phyloP scores from a whole-genome alignment of 2,797 vertebrate species.

The Lacerta viridis region DNA sequence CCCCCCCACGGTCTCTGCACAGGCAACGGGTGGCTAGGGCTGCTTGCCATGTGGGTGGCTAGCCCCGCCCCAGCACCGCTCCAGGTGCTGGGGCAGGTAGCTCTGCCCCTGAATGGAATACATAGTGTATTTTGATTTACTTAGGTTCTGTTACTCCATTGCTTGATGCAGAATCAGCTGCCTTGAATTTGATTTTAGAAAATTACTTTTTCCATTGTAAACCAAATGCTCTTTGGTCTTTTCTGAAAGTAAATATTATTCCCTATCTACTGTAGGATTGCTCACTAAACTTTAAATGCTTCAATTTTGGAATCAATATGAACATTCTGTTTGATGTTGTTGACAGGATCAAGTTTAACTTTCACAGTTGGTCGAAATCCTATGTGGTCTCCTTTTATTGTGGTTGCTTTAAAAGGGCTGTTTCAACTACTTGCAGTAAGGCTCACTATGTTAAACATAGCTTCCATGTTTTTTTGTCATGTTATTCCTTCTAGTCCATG shows the following conservation, averaged over 20 bases:
- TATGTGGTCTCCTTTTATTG: not conserved
- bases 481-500: not conserved
- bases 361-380: not conserved
- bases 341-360: not conserved
- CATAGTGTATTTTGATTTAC: not conserved
- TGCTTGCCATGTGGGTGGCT: too few relatives aligned
- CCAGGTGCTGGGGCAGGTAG: too few relatives aligned
- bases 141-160: not conserved
- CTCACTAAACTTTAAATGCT: not conserved
- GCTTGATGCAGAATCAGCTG: not conserved
- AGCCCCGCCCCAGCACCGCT: too few relatives aligned
- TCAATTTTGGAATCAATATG: not conserved
- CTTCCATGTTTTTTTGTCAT: not conserved
- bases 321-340: not conserved
- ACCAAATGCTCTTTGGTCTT: not conserved
- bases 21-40: too few relatives aligned
- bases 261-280: not conserved
- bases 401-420: not conserved
- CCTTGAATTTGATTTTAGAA: constrained; percentile 13
- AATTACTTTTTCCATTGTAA: not conserved
- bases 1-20: too few relatives aligned
- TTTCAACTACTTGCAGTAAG: not conserved
- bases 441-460: not conserved
- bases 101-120: not conserved
- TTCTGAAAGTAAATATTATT: constrained; percentile 7